Evolutionary conservation across 2,888 invertebrate genomes (phyloP), one percentile per base, ranked within the genome.

Genomic region (Poecilus cupreus): DNA sequence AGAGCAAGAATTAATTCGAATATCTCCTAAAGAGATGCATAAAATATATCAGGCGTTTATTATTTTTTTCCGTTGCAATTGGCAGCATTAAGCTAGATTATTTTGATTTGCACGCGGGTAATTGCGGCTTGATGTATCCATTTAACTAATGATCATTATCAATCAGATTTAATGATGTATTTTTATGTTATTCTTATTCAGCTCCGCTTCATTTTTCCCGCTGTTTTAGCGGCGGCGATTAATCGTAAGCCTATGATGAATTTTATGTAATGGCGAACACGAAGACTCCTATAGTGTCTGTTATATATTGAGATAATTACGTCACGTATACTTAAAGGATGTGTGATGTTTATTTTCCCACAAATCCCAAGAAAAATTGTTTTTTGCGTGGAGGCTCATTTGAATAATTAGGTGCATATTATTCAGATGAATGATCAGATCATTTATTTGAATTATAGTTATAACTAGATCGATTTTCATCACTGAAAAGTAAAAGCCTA

Each of bases 81-180:
- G 54, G 54, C 22, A 18, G 54, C 54, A 54, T 54, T 54, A 54
- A 54, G 54, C 54, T 54, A 18, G 49, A 49, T 60, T 46, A 74
- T 74, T 74, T 74, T 74, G 51, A 74, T 74, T 49, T 46, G 24
- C 46, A 13, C 16, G 46, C 49, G 49, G 74, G 54, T 54, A 54
- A 54, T 54, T 54, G 54, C 54, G 11, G 54, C 1, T 22, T 54
- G 22, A 54, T 54, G 54, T 54, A 54, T 54, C 54, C 80, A 72
- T 80, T 72, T 54, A 70, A 18, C 80, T 80, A 80, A 80, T 80
- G 80, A 80, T 54, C 54, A 18, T 26, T 54, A 80, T 80, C 24
- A 80, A 80, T 80, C 80, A 80, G 70, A 16, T 72, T 72, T 80
- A 80, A 80, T 72, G 80, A 80, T 70, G 72, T 24, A 72, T 80